Conservation (phyloP, 1,140 invertebrate genomes). For the Anagrus nilaparvatae region DNA sequence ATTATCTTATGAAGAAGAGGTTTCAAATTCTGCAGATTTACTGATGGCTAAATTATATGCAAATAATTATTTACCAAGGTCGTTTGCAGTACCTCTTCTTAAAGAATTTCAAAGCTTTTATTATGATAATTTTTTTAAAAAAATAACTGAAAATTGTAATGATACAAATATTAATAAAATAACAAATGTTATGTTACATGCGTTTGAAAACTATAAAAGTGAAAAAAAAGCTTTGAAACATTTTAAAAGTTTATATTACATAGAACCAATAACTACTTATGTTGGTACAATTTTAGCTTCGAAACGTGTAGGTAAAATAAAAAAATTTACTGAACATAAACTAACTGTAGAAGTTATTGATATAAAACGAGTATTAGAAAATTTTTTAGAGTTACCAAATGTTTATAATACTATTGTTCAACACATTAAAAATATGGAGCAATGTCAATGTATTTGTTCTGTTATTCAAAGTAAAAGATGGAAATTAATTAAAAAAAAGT, state of each 20-base stretch:
- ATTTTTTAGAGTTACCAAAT: conserved; percentile 14
- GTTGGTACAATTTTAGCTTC: background rate
- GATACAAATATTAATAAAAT: background rate
- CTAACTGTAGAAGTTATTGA: background rate
- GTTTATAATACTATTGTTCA: conserved; percentile 3
- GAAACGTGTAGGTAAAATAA: background rate
- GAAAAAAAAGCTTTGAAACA: background rate
- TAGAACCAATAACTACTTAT: background rate
- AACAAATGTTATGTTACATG: background rate
- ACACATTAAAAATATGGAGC: conserved; percentile 1
- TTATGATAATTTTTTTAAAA: background rate
- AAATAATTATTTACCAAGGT: background rate
- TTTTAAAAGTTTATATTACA: background rate
- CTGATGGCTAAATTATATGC: background rate
- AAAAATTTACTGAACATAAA: background rate
- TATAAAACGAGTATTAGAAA: conserved; percentile 10
- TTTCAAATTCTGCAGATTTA: background rate
- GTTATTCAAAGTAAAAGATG: conserved; percentile 11
- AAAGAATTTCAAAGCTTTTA: background rate
- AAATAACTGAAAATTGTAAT: background rate
- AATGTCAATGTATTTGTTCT: background rate
- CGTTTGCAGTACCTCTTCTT: background rate
- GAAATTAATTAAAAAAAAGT: conserved; percentile 4
- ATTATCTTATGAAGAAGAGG: no score
- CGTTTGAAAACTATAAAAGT: background rate